phyloP scores from a whole-genome alignment of 2,113 vertebrate genomes.

The Macquaria australasica region DNA sequence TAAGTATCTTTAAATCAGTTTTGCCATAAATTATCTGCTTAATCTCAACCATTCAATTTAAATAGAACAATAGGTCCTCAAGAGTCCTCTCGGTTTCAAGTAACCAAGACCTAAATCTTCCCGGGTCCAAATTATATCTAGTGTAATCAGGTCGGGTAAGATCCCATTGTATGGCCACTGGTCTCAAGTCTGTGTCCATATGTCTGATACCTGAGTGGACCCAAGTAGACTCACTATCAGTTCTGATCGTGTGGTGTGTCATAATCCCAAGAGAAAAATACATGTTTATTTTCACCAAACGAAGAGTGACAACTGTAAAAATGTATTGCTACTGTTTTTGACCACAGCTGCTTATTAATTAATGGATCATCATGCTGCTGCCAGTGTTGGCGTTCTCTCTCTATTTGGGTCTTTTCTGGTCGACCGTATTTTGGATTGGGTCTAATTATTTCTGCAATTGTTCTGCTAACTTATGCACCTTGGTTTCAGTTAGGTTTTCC shows the following conservation, averaged over 20 bases:
- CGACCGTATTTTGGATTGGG: neutral
- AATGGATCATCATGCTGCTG: no score
- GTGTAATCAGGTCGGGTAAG: neutral
- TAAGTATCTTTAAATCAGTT: neutral
- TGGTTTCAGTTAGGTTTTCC: neutral
- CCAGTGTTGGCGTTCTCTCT: no score
- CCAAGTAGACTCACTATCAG: no score
- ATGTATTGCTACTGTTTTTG: no score
- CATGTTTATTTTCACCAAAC: neutral
- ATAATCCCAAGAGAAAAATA: neutral
- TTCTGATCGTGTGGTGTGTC: slow-evolving; percentile 19
- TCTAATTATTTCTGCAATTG: no score
- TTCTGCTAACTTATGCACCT: no score
- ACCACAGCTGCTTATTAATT: no score
- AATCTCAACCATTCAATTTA: neutral
- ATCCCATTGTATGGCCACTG: neutral
- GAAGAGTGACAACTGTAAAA: neutral
- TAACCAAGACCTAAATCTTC: neutral
- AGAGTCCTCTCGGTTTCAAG: neutral
- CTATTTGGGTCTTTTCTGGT: slow-evolving; percentile 7
- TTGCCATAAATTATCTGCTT: neutral
- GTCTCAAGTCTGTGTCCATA: neutral
- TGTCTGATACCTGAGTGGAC: no score
- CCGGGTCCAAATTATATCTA: neutral
- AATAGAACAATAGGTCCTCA: neutral